Evolutionary conservation across 2,888 invertebrate species (phyloP).

Genomic region (Sinohyriopsis cumingii): DNA sequence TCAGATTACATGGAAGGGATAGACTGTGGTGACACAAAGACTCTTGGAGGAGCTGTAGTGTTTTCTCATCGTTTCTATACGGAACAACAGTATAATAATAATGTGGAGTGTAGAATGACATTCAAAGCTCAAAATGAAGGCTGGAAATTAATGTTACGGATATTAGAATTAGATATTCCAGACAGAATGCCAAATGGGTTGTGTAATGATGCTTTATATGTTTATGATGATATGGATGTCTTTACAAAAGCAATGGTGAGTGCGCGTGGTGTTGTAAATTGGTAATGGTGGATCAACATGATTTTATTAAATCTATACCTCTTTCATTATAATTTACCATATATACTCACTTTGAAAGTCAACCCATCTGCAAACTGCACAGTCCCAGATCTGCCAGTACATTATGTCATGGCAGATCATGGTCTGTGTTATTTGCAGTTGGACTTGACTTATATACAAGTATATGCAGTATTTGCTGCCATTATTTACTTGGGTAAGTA

Average conservation of each 20-base stretch:
- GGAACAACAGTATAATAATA: slow-evolving; percentile 47
- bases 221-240: slow-evolving; percentile 61
- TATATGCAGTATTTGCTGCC: too few species aligned
- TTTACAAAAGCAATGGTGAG: slow-evolving; percentile 64
- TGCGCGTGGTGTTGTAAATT: slow-evolving; percentile 10
- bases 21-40: slow-evolving; percentile 56
- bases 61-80: slow-evolving; percentile 59
- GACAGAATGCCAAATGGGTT: slow-evolving; percentile 53
- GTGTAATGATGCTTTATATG: slow-evolving; percentile 69
- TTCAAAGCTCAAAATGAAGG: slow-evolving; percentile 61
- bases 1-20: slow-evolving; percentile 66
- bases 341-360: too few species aligned
- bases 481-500: too few species aligned
- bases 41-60: slow-evolving; percentile 64
- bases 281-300: too few species aligned
- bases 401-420: too few species aligned
- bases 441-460: too few species aligned
- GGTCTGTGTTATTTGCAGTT: too few species aligned
- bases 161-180: slow-evolving; percentile 66
- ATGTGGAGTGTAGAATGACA: slow-evolving; percentile 61
- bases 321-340: too few species aligned
- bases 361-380: too few species aligned
- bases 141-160: slow-evolving; percentile 65
- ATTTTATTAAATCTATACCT: too few species aligned
- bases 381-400: too few species aligned